These are phyloP conservation scores for Itoplectis maculator DNA, from an alignment of 2,888 invertebrate genomes.

Conservation along the genomic window DNA sequence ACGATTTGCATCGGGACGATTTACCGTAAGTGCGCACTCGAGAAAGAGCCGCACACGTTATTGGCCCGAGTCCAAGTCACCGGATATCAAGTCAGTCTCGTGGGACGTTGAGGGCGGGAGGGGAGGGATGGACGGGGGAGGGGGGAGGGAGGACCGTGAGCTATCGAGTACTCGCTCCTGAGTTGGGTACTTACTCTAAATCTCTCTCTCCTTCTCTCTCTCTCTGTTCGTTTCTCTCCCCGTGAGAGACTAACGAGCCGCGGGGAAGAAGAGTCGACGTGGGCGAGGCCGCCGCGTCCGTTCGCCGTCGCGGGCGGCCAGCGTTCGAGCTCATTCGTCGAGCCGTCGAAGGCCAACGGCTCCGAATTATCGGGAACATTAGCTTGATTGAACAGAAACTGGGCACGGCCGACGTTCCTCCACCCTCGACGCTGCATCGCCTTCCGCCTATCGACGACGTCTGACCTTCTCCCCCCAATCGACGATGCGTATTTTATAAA, in stretches of 20 bases:
- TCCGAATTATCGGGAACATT: slow-evolving; percentile 83
- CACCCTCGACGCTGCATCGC: slow-evolving; percentile 20
- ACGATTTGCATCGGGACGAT: slow-evolving; percentile 53
- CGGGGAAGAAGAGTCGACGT: slow-evolving; percentile 43
- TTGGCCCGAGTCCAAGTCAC: slow-evolving; percentile 63
- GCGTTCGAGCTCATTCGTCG: slow-evolving; percentile 79
- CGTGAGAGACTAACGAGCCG: slow-evolving; percentile 35
- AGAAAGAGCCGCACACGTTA: slow-evolving; percentile 32
- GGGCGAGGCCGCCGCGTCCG: slow-evolving; percentile 79
- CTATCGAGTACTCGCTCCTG: slow-evolving; percentile 51
- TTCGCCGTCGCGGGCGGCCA: slow-evolving; percentile 70
- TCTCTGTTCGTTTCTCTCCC: slow-evolving; percentile 11
- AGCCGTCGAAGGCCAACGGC: slow-evolving; percentile 75
- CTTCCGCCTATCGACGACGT: slow-evolving; percentile 33
- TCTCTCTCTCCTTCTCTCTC: slow-evolving; percentile 16
- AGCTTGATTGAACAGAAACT: slow-evolving; percentile 83
- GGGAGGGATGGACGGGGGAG: no score
- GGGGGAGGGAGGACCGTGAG: no score
- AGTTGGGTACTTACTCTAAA: slow-evolving; percentile 37
- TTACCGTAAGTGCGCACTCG: slow-evolving; percentile 54
- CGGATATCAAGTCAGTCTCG: slow-evolving; percentile 58
- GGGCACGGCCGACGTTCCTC: slow-evolving; percentile 78
- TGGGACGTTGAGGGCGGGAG: no score
- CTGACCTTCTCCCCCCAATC: slow-evolving; percentile 36
- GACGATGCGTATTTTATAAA: neutral